Evolutionary conservation across 1,140 invertebrate species (phyloP).

Genomic region (Dreissena polymorpha): DNA sequence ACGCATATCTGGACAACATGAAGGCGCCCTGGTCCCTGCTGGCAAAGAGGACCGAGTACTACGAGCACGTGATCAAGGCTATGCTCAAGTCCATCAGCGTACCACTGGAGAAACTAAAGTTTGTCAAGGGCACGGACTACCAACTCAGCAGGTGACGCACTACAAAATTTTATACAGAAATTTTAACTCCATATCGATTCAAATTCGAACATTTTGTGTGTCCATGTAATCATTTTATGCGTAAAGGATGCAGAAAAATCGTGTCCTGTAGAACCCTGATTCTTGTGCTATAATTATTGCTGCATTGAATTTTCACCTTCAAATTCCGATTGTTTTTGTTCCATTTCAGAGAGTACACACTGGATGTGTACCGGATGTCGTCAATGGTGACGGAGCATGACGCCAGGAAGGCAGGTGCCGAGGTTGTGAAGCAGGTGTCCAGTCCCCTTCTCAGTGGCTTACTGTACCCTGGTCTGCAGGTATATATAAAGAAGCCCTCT

Average conservation of each 20-base stretch:
- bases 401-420: constrained; percentile 99
- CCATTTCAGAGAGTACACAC: constrained; percentile 91
- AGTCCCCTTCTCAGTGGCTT: constrained; percentile 97
- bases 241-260: too few relatives aligned
- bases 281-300: too few relatives aligned
- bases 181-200: too few relatives aligned
- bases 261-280: too few relatives aligned
- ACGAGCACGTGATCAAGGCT: constrained; percentile 96
- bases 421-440: constrained; percentile 99
- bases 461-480: constrained; percentile 92
- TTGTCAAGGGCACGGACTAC: constrained; percentile 97
- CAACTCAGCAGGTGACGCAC: constrained; percentile 89
- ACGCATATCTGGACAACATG: constrained; percentile 99
- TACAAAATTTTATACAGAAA: too few relatives aligned
- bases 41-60: constrained; percentile 93
- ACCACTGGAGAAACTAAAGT: constrained; percentile 96
- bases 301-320: too few relatives aligned
- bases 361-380: constrained; percentile 96
- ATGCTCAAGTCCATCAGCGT: constrained; percentile 96
- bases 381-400: constrained; percentile 99
- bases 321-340: too few relatives aligned
- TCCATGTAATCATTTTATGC: too few relatives aligned
- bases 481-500: constrained; percentile 62
- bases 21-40: constrained; percentile 99
- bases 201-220: too few relatives aligned